These are phyloP conservation scores for Notechis scutatus DNA, from an alignment of 2,113 vertebrate genomes.

Conservation along the genomic window DNA sequence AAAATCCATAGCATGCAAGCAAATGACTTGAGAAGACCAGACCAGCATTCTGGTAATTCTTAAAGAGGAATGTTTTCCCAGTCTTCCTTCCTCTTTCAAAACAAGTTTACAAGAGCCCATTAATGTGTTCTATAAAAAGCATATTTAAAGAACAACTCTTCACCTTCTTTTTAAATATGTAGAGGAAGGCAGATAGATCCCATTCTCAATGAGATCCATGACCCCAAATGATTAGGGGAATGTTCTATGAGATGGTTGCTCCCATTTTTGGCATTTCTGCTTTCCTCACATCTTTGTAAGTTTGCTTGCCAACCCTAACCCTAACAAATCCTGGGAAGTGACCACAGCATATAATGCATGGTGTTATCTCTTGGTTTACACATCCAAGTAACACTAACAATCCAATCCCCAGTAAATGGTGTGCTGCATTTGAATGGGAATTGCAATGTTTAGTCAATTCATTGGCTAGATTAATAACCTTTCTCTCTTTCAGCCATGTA, in stretches of 20 bases:
- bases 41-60: constrained; percentile 20
- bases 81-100: background rate
- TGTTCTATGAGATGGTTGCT: background rate
- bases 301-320: background rate
- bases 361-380: background rate
- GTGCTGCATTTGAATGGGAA: background rate
- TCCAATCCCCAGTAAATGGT: background rate
- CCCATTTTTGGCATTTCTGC: background rate
- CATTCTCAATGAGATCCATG: background rate
- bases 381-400: background rate
- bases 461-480: background rate
- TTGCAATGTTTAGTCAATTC: background rate
- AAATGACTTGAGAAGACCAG: constrained; percentile 5
- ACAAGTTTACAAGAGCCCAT: background rate
- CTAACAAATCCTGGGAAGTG: background rate
- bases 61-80: background rate
- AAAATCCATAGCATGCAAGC: constrained; percentile 11
- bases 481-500: background rate
- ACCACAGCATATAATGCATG: background rate
- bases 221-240: background rate
- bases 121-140: background rate
- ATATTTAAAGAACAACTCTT: background rate
- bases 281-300: background rate
- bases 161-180: background rate
- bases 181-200: background rate